Percentiles rank a stretch among this genome's conserved stretches.
Conservation (phyloP, 2,113 vertebrate genomes). For the Emydocephalus ijimae region DNA sequence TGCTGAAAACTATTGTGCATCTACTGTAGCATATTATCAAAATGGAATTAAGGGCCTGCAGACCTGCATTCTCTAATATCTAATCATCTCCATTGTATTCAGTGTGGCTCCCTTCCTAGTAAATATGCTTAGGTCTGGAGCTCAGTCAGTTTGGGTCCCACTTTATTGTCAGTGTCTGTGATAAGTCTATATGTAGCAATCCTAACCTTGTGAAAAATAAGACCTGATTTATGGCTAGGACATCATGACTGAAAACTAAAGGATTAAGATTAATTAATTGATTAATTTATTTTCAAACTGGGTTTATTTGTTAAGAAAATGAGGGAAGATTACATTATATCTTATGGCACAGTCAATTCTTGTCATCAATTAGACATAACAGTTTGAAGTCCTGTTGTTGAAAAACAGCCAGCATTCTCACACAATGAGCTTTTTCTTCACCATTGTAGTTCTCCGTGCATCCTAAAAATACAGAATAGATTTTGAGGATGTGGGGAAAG, state of each 20-base stretch:
- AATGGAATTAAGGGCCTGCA: background rate
- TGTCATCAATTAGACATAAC: background rate
- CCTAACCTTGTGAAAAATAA: background rate
- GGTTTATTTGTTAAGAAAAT: background rate
- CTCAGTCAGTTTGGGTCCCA: background rate
- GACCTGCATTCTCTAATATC: background rate
- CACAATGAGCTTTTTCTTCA: background rate
- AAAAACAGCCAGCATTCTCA: background rate
- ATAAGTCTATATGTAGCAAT: background rate
- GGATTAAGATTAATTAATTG: background rate
- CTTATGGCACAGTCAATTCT: background rate
- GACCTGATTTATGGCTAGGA: background rate
- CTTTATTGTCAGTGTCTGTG: background rate
- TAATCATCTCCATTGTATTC: background rate
- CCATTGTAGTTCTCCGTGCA: background rate
- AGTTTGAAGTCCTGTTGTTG: background rate
- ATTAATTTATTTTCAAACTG: background rate
- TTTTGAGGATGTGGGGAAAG: background rate
- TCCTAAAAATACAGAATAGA: background rate
- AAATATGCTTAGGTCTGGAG: background rate
- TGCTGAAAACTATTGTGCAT: too few species aligned
- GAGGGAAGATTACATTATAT: background rate
- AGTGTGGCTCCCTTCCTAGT: background rate
- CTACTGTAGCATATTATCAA: background rate
- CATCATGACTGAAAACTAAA: background rate